Evolutionary conservation across 2,888 invertebrate species (phyloP), one percentile per base, ranked within the genome.

Genomic region (Luperina nickerlii): DNA sequence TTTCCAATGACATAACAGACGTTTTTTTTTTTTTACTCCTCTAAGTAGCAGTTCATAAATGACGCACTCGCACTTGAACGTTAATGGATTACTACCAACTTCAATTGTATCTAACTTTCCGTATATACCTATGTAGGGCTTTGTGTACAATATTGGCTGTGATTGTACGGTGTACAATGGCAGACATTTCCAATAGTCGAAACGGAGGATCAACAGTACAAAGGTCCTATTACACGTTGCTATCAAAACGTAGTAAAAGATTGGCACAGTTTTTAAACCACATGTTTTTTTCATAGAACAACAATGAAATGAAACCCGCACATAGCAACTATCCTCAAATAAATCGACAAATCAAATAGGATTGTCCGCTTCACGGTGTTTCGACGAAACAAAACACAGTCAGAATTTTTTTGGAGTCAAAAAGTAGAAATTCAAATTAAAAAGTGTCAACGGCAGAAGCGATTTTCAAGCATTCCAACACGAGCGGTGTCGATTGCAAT

Each of bases 391-490:
- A 80, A 85, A 87, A 88, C 83, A 72, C 42, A 79, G 82, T 81
- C 70, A 72, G n/a, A 78, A 68, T 27, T 73, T 82, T 74, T 83
- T 82, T 83, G 74, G 76, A 74, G n/a, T 74, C 83, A 88, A 92
- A 86, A 91, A 91, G 81, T 78, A 73, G 83, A 85, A 87, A 88
- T 89, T 89, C 90, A 92, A 93, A 93, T 94, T 92, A 93, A 94
- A 93, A 94, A 91, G 92, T 93, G 93, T 92, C 93, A 93, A 87
- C 85, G 87, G 79, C 92, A 92, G 91, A 89, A 88, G 83, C 84
- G 88, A 88, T 90, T 88, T 85, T 81, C 72, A 87, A 84, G 84
- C 79, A 80, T 84, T 83, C 63, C 78, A 27, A 85, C 83, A 76
- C 85, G 82, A 87, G 78, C 51, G 85, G 91, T 92, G 91, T 91